These are phyloP conservation scores for Exaiptasia diaphana DNA, from an alignment of 64 coral and sea anemone genomes.

Conservation along the genomic window DNA sequence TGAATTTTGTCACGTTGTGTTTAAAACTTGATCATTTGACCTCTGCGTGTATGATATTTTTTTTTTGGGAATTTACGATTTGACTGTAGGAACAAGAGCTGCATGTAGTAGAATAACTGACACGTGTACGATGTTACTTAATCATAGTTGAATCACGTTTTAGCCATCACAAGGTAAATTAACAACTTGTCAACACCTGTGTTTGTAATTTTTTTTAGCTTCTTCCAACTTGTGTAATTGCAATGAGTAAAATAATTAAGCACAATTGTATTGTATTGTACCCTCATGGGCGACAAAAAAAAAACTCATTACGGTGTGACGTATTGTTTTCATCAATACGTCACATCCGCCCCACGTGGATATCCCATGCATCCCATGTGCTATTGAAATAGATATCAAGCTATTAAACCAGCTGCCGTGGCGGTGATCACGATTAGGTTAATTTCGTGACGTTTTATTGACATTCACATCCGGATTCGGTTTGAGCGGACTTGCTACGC, in stretches of 20 bases:
- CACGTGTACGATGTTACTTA: constrained; percentile 18
- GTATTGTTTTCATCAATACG: not conserved
- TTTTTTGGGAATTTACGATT: constrained; percentile 5
- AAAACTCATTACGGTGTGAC: not conserved
- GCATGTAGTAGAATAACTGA: constrained; percentile 33
- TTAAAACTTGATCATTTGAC: constrained; percentile 35
- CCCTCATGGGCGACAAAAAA: not conserved
- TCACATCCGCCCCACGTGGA: constrained; percentile 28
- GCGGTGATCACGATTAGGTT: constrained; percentile 16
- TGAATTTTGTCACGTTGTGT: constrained; percentile 18
- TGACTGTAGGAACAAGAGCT: not conserved
- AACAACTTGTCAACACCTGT: not conserved
- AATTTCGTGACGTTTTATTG: constrained; percentile 4
- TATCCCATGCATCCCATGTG: not conserved
- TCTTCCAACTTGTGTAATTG: not conserved
- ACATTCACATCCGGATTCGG: not conserved
- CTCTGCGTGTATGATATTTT: constrained; percentile 15
- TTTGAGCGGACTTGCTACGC: not conserved
- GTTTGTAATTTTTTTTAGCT: not conserved
- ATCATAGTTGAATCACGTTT: constrained; percentile 4
- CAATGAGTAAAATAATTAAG: not conserved
- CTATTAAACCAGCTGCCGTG: not conserved
- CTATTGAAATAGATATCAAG: constrained; percentile 46
- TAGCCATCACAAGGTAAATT: not conserved
- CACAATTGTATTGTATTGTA: not conserved